Base-by-base conservation (phyloP, 2,888 invertebrate species). In the Megastigmus dorsalis region DNA sequence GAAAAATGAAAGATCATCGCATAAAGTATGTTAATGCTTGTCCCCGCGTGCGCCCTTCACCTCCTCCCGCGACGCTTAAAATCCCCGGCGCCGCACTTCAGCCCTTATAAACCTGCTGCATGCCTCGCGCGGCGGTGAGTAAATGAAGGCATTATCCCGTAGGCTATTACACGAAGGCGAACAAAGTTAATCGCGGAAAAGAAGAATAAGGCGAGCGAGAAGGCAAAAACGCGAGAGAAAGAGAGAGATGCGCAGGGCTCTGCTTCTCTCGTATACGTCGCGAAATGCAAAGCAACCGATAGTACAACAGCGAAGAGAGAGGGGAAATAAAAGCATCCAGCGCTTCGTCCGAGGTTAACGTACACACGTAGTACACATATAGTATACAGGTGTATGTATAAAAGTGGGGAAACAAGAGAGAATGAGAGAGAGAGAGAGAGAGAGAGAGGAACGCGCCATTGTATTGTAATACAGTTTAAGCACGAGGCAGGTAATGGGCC, bases 391-490 rank as follows among this genome's bases (percentile, higher is more conserved):
- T n/a, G n/a, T n/a, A n/a, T n/a, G n/a, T n/a, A n/a, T n/a, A n/a
- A n/a, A n/a, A n/a, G n/a, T n/a, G n/a, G n/a, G n/a, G n/a, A n/a
- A n/a, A n/a, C n/a, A n/a, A n/a, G n/a, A n/a, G n/a, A n/a, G n/a
- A n/a, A n/a, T n/a, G n/a, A n/a, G n/a, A n/a, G n/a, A n/a, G n/a
- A n/a, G n/a, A n/a, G n/a, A n/a, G n/a, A n/a, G n/a, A n/a, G n/a
- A n/a, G n/a, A n/a, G 50, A 74, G 54, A 74, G 71, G 71, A 60
- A 74, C 77, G 75, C 76, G 74, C 84, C 80, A 84, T 85, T 84
- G 84, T 84, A 84, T 84, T 85, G 83, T 83, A 84, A 84, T 84
- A 84, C 80, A 77, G 81, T 83, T 83, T 80, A 80, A 84, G 65
- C 65, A 59, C 41, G 28, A 26, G 43, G 74, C 78, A 74, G 79